phyloP scores from a whole-genome alignment of 23 tunicate species.

The Clavelina lepadiformis region DNA sequence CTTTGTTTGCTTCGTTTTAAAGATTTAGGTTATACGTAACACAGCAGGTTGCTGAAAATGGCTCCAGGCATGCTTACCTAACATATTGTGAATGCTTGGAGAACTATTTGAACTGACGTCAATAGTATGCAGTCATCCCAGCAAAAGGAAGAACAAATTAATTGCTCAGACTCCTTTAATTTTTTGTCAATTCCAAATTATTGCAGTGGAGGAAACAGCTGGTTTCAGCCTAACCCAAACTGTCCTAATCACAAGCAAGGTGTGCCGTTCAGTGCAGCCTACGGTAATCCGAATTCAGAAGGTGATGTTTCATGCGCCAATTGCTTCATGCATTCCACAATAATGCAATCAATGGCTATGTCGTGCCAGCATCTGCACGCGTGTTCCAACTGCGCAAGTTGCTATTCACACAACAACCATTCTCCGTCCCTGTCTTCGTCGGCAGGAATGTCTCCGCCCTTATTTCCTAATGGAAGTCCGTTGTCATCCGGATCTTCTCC shows the following conservation, averaged over 20 bases:
- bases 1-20: no score
- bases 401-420: conserved; percentile 29
- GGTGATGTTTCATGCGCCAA: conserved; percentile 59
- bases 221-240: conserved; percentile 46
- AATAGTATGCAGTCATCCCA: no score
- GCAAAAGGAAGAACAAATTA: no score
- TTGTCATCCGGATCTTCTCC: conserved; percentile 10
- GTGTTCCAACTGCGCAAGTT: conserved; percentile 43
- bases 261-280: conserved; percentile 36
- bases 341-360: conserved; percentile 56
- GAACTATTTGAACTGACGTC: no score
- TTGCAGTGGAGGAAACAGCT: conserved; percentile 6
- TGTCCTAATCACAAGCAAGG: conserved; percentile 61
- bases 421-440: background rate
- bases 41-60: no score
- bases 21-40: no score
- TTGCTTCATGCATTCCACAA: conserved; percentile 68
- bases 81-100: no score
- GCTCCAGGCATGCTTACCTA: no score
- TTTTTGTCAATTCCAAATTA: background rate
- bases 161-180: no score
- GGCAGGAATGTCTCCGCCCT: conserved; percentile 8
- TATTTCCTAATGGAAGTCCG: conserved; percentile 1
- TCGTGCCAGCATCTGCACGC: conserved; percentile 81
- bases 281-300: conserved; percentile 27